phyloP scores from a whole-genome alignment of 1,140 invertebrate genomes.

The Ips nitidus region DNA sequence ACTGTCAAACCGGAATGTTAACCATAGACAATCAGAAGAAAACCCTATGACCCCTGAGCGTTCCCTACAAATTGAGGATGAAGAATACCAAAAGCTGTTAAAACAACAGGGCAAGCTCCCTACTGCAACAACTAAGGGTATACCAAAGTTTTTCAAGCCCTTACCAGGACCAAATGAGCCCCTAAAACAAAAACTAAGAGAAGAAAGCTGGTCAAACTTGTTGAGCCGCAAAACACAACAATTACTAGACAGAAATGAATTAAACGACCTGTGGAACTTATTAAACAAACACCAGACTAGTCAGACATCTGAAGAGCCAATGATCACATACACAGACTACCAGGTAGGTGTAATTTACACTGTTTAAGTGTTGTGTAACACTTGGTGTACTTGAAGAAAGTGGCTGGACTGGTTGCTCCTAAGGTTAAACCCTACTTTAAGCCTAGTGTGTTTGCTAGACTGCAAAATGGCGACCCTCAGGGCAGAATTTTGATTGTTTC shows the following conservation, averaged over 20 bases:
- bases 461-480: conserved; percentile 80
- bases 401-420: conserved; percentile 57
- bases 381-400: background rate
- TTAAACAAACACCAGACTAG: conserved; percentile 76
- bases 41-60: too few relatives aligned
- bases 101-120: conserved; percentile 58
- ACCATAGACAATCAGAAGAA: too few relatives aligned
- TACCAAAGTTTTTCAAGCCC: conserved; percentile 81
- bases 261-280: conserved; percentile 81
- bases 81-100: conserved; percentile 60
- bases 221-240: conserved; percentile 81
- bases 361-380: background rate
- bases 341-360: conserved; percentile 47
- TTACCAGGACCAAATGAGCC: conserved; percentile 75
- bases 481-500: conserved; percentile 80
- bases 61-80: conserved; percentile 53
- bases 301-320: conserved; percentile 71
- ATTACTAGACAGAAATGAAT: conserved; percentile 82
- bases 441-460: conserved; percentile 80
- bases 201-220: conserved; percentile 84
- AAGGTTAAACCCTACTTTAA: conserved; percentile 76
- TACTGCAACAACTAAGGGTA: conserved; percentile 53
- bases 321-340: conserved; percentile 85
- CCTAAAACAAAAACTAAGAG: conserved; percentile 76
- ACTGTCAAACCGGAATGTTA: too few relatives aligned